Base-by-base conservation (phyloP, 2,888 invertebrate genomes). In the Dasypolia templi region DNA sequence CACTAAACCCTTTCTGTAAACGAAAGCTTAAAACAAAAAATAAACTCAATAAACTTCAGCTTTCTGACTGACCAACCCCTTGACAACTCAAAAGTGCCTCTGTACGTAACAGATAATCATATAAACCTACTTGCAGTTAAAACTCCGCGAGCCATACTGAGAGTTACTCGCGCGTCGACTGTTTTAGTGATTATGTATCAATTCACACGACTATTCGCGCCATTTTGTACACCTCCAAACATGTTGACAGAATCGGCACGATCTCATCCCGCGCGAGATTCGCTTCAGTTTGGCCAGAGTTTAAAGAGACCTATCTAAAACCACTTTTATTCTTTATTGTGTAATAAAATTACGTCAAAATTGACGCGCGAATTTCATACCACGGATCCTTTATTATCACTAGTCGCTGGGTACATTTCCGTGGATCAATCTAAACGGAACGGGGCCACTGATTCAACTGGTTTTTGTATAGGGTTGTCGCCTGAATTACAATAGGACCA, bases 391-490 rank as follows among this genome's bases (percentile, higher is more conserved):
- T 58, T 66, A 64, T 49, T 75, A 49, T 64, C 49, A 44, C 44
- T 55, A 29, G 29, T 53, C 56, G 64, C 42, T 29, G 65, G 62
- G 75, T 75, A 73, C 53, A 82, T 71, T 84, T 77, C 67, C 78
- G 19, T 55, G 61, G 42, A 58, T 29, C 76, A 79, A 78, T 79
- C 35, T 75, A 64, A 76, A 75, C 35, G 65, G 19, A 78, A 79
- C 69, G 69, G 58, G 77, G 32, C 63, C 67, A 76, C 75, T 82
- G 86, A 87, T 86, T 88, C 79, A 72, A 74, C 42, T 80, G 65
- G 35, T 58, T 72, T 77, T 58, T 32, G 44, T 51, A 59, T 64
- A 79, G 81, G 84, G 83, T 59, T 84, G 63, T 11, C 73, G 62
- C 12, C 7, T 22, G n/a, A 32, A 39, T 32, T 67, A 42, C 11